Percentiles rank a stretch among this genome's conserved stretches.
These are phyloP conservation scores for Boloria euphrosyne DNA, from an alignment of 2,888 invertebrate genomes.

Conservation along the genomic window DNA sequence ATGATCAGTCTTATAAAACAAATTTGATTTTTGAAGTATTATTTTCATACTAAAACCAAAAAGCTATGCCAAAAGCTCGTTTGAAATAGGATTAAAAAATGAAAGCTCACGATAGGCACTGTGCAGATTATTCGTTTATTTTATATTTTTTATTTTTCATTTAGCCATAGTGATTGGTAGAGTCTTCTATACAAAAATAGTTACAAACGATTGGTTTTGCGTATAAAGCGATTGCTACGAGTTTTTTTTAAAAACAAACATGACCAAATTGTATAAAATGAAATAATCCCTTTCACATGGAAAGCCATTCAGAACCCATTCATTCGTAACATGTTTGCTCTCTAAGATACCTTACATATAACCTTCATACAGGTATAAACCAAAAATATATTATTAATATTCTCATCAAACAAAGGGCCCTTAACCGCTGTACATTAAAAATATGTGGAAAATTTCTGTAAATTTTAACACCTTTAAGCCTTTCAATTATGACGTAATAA, in stretches of 20 bases:
- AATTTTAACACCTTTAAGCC: neutral
- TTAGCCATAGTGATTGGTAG: neutral
- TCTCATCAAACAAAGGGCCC: no score
- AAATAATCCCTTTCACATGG: no score
- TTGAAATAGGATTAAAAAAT: constrained; percentile 1
- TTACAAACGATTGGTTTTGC: neutral
- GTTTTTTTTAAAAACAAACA: no score
- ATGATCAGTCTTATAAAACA: neutral
- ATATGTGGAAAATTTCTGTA: neutral
- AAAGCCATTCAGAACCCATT: no score
- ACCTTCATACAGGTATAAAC: no score
- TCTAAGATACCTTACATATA: no score
- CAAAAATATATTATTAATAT: no score
- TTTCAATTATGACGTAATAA: constrained; percentile 1
- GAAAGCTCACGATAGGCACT: constrained; percentile 6
- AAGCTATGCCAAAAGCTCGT: constrained; percentile 6
- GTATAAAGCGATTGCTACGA: no score
- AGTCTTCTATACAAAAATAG: neutral
- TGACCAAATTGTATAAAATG: no score
- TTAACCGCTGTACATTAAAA: no score
- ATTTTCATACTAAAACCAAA: neutral
- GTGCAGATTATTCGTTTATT: neutral
- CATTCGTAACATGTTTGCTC: no score
- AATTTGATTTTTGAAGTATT: neutral
- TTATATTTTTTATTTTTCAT: constrained; percentile 9